Evolutionary conservation across 2,797 vertebrate species (phyloP).

Genomic region (Poliocrania exsul): DNA sequence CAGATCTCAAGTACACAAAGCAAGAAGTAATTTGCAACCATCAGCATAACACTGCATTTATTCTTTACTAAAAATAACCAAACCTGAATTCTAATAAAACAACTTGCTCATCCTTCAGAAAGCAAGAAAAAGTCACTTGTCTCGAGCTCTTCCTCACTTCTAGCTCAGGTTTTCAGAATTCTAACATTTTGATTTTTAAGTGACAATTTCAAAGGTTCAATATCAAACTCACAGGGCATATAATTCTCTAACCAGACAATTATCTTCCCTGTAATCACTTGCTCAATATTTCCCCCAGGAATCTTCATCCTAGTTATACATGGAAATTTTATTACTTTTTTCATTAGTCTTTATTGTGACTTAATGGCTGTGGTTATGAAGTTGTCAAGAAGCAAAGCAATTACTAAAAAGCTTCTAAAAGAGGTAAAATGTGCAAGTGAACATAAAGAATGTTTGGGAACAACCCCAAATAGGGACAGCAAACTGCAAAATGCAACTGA

Average conservation of each 20-base stretch:
- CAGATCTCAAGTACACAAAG: neutral
- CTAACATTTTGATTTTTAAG: conserved; percentile 49
- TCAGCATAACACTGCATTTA: neutral
- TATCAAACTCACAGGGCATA: conserved; percentile 63
- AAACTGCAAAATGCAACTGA: neutral
- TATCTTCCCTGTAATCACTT: conserved; percentile 72
- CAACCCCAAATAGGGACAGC: neutral
- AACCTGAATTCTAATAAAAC: neutral
- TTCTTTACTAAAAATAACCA: conserved; percentile 19
- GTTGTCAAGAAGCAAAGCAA: conserved; percentile 54
- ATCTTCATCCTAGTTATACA: conserved; percentile 70
- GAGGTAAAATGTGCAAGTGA: conserved; percentile 4
- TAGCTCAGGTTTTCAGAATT: neutral
- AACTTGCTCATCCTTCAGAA: neutral
- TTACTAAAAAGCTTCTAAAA: conserved; percentile 57
- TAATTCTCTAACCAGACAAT: conserved; percentile 75
- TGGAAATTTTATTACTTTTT: conserved; percentile 70
- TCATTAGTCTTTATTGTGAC: conserved; percentile 64
- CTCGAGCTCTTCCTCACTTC: conserved; percentile 1
- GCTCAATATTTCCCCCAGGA: conserved; percentile 68
- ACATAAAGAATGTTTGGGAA: conserved; percentile 22
- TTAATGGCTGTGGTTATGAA: conserved; percentile 59
- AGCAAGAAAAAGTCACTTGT: neutral
- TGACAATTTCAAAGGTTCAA: conserved; percentile 52
- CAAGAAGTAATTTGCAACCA: neutral